These are phyloP conservation scores for Lasius fuliginosus DNA, from an alignment of 2,888 invertebrate species.

Conservation along the genomic window DNA sequence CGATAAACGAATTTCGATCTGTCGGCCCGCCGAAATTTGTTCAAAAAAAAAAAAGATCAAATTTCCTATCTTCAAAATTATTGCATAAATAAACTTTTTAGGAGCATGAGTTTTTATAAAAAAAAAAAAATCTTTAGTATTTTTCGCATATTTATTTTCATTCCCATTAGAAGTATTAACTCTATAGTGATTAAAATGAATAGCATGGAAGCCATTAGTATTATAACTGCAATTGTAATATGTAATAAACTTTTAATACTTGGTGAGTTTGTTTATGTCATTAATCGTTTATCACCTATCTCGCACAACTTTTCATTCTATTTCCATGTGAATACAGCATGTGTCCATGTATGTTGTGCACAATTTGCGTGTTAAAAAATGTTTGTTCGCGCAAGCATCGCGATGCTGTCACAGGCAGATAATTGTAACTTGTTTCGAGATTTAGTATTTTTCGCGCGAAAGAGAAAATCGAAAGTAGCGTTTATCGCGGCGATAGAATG, in stretches of 20 bases:
- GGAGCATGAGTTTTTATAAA: not conserved
- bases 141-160: not conserved
- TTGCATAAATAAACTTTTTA: not conserved
- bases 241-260: conserved; percentile 2
- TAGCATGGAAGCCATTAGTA: not conserved
- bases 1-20: not conserved
- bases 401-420: conserved; percentile 46
- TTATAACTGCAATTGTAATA: not conserved
- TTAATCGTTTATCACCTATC: conserved; percentile 39
- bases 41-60: not conserved
- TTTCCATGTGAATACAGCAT: not conserved
- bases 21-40: not conserved
- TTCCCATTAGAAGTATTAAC: not conserved
- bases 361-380: conserved; percentile 40
- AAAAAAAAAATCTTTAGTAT: not conserved
- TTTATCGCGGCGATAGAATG: not conserved
- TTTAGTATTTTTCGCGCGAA: conserved; percentile 22
- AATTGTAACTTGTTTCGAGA: conserved; percentile 36
- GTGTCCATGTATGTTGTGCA: not conserved
- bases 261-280: not conserved
- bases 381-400: conserved; percentile 31
- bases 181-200: not conserved
- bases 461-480: conserved; percentile 31
- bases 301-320: conserved; percentile 37
- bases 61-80: not conserved